Evolutionary conservation across 2,797 vertebrate species (phyloP).

Genomic region (Pangasius mekongensis): DNA sequence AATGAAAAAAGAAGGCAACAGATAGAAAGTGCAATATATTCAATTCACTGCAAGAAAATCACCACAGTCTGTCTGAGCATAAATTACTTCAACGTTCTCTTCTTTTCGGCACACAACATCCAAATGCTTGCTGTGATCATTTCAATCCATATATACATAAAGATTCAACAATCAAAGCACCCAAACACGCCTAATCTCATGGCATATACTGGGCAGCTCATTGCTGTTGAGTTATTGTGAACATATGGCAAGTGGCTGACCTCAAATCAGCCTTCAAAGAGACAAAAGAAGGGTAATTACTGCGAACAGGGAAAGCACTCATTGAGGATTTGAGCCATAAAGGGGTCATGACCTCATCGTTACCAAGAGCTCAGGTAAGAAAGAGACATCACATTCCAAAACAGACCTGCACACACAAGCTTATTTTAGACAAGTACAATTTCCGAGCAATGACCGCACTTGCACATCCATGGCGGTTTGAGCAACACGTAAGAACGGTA

Average conservation of each 20-base stretch:
- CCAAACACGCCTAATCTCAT: conserved; percentile 27
- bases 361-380: conserved; percentile 43
- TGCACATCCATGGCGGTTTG: background rate
- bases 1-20: conserved; percentile 53
- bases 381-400: conserved; percentile 38
- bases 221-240: conserved; percentile 49
- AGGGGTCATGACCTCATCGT: conserved; percentile 53
- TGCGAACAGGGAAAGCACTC: conserved; percentile 51
- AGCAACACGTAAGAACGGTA: background rate
- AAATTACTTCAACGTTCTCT: background rate
- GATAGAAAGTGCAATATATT: conserved; percentile 2
- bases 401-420: conserved; percentile 28
- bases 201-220: conserved; percentile 33
- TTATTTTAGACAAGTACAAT: background rate
- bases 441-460: background rate
- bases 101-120: background rate
- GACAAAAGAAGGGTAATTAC: conserved; percentile 62
- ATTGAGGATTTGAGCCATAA: conserved; percentile 50
- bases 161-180: conserved; percentile 4
- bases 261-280: conserved; percentile 49
- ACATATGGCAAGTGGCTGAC: conserved; percentile 59
- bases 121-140: background rate
- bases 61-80: background rate
- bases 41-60: background rate
- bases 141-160: background rate